Evolutionary conservation across 2,888 invertebrate species (phyloP), one percentile per base, ranked within the genome.

Genomic region (Athetis lepigone): DNA sequence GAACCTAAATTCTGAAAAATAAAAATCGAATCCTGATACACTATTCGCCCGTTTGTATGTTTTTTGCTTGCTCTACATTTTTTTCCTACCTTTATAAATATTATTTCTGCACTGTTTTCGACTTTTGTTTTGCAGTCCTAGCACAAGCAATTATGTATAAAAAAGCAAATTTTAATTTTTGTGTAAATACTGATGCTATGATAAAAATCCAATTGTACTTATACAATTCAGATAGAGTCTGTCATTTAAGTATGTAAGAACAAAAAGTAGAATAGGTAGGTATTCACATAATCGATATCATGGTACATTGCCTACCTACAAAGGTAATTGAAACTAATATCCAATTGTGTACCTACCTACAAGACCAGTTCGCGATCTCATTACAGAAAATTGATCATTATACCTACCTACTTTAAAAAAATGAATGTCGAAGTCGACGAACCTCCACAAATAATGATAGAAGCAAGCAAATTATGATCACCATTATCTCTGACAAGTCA

Each of bases 371-470:
- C 55, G 73, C 70, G 75, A 72, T 82, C 73, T 72, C 72, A 79
- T 81, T 86, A 84, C 82, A 86, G 81, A 84, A 86, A 90, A 90
- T 88, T 89, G 88, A 85, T 86, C 86, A 88, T 88, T 85, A 71
- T 69, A 70, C 74, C 78, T 13, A 33, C 7, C 33, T 8, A n/a
- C n/a, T n/a, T 79, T 82, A 83, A 82, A 83, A 84, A 88, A 88
- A 82, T 76, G 79, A 81, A 82, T 84, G 89, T 76, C 87, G 89
- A 88, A 83, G 90, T 79, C 91, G 90, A 88, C 87, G 92, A 91
- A 90, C 91, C 88, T 85, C 52, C 50, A 68, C 59, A 75, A 75
- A 77, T 77, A 80, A 83, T 75, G 70, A 72, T 78, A 76, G 78
- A 60, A 79, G 79, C 71, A 82, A 79, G 79, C 71, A 83, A 85